These are phyloP conservation scores for Melanaphis sacchari DNA, from an alignment of 1,140 invertebrate species.

Conservation along the genomic window DNA sequence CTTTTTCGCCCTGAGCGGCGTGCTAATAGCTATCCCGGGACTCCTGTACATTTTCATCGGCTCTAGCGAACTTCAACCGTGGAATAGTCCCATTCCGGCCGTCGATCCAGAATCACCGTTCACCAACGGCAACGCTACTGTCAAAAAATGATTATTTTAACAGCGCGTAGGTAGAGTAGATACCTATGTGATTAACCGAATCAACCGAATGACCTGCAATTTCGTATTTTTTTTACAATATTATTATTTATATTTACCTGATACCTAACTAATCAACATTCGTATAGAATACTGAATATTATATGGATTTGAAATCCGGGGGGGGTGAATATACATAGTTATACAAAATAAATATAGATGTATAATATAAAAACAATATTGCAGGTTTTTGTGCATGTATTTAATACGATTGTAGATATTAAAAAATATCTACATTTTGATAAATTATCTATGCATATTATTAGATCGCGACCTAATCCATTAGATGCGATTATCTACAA, in stretches of 20 bases:
- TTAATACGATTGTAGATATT: neutral
- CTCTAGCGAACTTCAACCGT: conserved; percentile 70
- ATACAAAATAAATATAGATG: neutral
- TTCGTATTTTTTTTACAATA: conserved; percentile 10
- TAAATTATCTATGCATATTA: too few species aligned
- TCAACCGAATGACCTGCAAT: neutral
- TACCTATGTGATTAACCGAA: neutral
- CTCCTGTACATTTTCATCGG: conserved; percentile 68
- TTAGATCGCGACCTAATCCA: too few species aligned
- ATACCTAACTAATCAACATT: neutral
- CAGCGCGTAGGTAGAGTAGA: neutral
- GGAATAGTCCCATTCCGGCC: conserved; percentile 65
- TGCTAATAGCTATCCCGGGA: conserved; percentile 67
- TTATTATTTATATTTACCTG: neutral
- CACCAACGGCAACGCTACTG: neutral
- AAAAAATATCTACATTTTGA: neutral
- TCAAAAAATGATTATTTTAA: neutral
- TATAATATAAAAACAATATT: neutral
- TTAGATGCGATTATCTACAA: too few species aligned
- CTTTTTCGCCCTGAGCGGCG: conserved; percentile 70
- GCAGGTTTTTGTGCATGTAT: neutral
- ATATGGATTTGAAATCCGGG: neutral
- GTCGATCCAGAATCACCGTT: neutral
- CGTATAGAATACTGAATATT: neutral
- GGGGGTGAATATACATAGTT: neutral